A percentile compares a stretch with the other conserved stretches of the same genome.
phyloP scores from a whole-genome alignment of 2,113 vertebrate genomes.

The Probosciger aterrimus region DNA sequence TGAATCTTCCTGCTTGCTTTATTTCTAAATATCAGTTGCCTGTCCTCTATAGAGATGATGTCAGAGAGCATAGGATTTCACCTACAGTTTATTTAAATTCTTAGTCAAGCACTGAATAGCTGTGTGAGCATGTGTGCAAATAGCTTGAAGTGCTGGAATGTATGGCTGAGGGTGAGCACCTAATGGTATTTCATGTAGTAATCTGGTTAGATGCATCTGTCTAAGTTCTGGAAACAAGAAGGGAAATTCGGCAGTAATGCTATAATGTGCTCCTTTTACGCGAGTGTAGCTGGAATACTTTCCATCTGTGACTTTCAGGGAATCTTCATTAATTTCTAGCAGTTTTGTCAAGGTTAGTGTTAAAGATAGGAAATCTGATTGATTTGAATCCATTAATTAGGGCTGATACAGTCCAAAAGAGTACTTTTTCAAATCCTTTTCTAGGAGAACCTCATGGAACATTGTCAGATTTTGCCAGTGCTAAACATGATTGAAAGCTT shows the following conservation, averaged over 20 bases:
- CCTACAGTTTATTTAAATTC: not conserved
- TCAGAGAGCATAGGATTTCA: not conserved
- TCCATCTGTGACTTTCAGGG: not conserved
- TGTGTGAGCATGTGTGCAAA: not conserved
- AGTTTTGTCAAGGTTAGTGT: not conserved
- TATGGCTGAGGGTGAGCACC: not conserved
- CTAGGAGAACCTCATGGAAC: not conserved
- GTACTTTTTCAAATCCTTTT: not conserved
- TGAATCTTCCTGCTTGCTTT: not conserved
- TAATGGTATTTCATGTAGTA: not conserved
- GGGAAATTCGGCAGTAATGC: not conserved
- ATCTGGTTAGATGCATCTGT: not conserved
- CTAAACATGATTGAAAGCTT: not conserved
- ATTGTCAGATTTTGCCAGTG: not conserved
- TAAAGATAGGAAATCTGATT: not conserved
- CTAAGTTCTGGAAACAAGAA: not conserved
- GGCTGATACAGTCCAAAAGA: not conserved
- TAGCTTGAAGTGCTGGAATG: not conserved
- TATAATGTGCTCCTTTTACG: not conserved
- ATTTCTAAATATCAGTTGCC: not conserved
- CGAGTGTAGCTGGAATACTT: not conserved
- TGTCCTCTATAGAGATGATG: not conserved
- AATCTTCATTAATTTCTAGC: not conserved
- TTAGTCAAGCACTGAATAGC: not conserved
- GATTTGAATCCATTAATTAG: not conserved